These are phyloP conservation scores for Microcebus lehilahytsara DNA, from an alignment of 2,113 vertebrate genomes.

Conservation along the genomic window DNA sequence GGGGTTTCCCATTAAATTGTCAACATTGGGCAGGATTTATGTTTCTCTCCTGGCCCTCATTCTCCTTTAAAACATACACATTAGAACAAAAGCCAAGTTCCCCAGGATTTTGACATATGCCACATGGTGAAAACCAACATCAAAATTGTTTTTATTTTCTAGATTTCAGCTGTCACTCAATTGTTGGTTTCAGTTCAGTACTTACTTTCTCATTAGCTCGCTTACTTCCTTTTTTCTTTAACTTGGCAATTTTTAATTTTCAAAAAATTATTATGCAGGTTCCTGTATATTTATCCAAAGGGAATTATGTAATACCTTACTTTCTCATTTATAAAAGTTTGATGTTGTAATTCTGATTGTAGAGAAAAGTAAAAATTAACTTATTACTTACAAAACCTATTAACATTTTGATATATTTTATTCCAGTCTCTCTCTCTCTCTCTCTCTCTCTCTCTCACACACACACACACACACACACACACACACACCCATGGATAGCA, in stretches of 20 bases:
- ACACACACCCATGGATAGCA: background rate
- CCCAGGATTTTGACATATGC: background rate
- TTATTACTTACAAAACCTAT: background rate
- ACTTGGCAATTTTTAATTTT: background rate
- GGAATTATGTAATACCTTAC: background rate
- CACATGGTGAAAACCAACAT: background rate
- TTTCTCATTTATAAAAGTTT: background rate
- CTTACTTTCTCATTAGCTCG: background rate
- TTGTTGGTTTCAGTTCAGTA: background rate
- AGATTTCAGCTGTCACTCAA: background rate
- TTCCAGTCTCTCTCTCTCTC: background rate
- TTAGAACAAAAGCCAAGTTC: background rate
- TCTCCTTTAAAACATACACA: background rate
- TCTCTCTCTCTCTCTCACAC: background rate
- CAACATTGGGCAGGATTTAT: background rate
- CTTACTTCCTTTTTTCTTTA: background rate
- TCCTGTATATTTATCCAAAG: conserved; percentile 49
- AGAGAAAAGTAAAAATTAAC: background rate
- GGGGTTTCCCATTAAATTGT: background rate
- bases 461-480: background rate
- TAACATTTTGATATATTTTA: background rate
- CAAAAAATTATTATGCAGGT: background rate
- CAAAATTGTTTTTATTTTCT: background rate
- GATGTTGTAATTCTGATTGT: background rate
- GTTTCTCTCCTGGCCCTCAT: background rate